Percentiles rank a stretch among this genome's conserved stretches.
Evolutionary conservation across 1,140 invertebrate genomes (phyloP).

Genomic region (Dolichoris vasculosae): DNA sequence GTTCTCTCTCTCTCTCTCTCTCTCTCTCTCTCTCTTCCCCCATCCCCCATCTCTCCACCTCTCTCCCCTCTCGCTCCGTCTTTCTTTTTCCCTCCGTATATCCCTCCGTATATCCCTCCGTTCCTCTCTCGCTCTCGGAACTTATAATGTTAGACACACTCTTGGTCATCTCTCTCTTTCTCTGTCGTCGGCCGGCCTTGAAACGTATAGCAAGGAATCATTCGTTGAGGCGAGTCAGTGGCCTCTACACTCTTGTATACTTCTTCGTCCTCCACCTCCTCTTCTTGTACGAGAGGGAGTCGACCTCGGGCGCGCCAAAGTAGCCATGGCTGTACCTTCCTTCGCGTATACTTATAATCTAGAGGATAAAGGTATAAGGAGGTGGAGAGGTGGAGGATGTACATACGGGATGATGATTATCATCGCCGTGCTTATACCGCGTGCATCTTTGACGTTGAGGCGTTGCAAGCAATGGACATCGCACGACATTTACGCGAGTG

Average conservation of each 20-base stretch:
- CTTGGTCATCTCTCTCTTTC: slow-evolving; percentile 13
- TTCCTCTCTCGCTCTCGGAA: not conserved
- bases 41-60: not conserved
- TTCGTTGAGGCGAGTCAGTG: slow-evolving; percentile 44
- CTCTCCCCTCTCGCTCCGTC: not conserved
- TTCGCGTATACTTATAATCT: not conserved
- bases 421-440: not conserved
- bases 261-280: slow-evolving; percentile 28
- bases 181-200: slow-evolving; percentile 43
- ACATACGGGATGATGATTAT: slow-evolving; percentile 30
- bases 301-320: slow-evolving; percentile 41
- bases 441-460: not conserved
- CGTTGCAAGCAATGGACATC: not conserved
- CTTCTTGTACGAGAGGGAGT: slow-evolving; percentile 43
- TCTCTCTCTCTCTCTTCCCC: not conserved
- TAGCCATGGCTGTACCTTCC: slow-evolving; percentile 23
- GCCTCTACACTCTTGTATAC: slow-evolving; percentile 39
- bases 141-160: slow-evolving; percentile 15
- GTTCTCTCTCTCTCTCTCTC: not conserved
- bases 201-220: slow-evolving; percentile 45
- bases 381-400: not conserved
- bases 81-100: not conserved
- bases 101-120: not conserved
- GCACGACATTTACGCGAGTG: not conserved
- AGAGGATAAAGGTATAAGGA: not conserved